Conservation (phyloP, 2,113 vertebrate genomes). For the Chlorodrepanis virens region DNA sequence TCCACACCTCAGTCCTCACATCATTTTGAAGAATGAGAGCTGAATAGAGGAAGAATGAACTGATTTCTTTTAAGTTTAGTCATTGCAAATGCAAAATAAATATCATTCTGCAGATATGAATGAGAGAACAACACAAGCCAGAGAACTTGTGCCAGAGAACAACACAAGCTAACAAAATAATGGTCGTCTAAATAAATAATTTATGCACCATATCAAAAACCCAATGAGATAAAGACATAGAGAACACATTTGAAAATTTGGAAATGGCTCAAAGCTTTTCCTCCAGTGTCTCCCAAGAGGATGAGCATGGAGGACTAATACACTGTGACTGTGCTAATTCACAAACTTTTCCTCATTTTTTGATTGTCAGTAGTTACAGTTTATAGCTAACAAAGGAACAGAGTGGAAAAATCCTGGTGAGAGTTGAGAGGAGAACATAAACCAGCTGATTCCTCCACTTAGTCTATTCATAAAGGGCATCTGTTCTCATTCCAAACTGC, state of each 20-base stretch:
- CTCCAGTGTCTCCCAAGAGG: conserved; percentile 68
- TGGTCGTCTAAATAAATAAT: conserved; percentile 78
- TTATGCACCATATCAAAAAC: conserved; percentile 75
- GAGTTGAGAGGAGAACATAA: conserved; percentile 10
- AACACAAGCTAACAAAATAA: conserved; percentile 60
- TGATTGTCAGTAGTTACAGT: conserved; percentile 42
- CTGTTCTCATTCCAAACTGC: conserved; percentile 10
- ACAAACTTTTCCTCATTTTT: conserved; percentile 62
- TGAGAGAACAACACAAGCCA: conserved; percentile 59
- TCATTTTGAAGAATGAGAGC: conserved; percentile 21
- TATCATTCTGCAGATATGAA: conserved; percentile 54
- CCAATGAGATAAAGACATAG: conserved; percentile 65
- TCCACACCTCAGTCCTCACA: conserved; percentile 20
- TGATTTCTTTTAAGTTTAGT: conserved; percentile 57
- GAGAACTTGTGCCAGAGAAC: conserved; percentile 72
- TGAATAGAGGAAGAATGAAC: conserved; percentile 57
- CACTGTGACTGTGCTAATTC: conserved; percentile 72
- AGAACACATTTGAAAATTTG: conserved; percentile 64
- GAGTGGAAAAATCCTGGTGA: conserved; percentile 12
- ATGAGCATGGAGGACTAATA: conserved; percentile 63
- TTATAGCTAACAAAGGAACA: conserved; percentile 54
- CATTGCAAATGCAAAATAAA: conserved; percentile 66
- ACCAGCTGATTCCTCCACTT: conserved; percentile 40
- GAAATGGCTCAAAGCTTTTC: conserved; percentile 68
- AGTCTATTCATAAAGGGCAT: conserved; percentile 28